Evolutionary conservation across 1,140 invertebrate genomes (phyloP).

Genomic region (Drosophila sechellia): DNA sequence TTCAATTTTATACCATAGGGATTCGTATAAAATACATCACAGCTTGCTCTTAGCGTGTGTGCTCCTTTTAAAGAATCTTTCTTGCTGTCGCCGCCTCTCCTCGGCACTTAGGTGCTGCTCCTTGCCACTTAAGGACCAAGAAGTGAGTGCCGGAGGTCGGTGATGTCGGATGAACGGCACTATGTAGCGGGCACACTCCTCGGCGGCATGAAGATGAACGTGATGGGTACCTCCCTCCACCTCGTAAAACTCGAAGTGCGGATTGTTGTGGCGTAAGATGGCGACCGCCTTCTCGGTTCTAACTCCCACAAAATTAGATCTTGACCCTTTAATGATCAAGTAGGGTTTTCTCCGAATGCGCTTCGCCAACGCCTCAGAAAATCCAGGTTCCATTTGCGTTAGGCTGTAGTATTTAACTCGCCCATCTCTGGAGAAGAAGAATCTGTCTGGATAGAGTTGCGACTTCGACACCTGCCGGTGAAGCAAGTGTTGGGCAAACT

Average conservation of each 20-base stretch:
- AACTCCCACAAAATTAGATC: slow-evolving; percentile 11
- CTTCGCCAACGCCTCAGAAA: slow-evolving; percentile 39
- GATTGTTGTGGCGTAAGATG: slow-evolving; percentile 85
- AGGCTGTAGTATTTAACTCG: slow-evolving; percentile 84
- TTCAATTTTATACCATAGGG: too few species aligned
- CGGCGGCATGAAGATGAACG: slow-evolving; percentile 89
- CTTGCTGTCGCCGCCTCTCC: slow-evolving; percentile 3
- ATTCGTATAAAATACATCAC: background rate
- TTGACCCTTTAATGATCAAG: slow-evolving; percentile 59
- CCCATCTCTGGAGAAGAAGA: slow-evolving; percentile 87
- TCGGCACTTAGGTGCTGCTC: slow-evolving; percentile 3
- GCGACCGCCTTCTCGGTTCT: slow-evolving; percentile 84
- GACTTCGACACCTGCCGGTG: slow-evolving; percentile 86
- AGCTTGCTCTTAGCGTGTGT: slow-evolving; percentile 22
- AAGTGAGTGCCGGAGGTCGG: slow-evolving; percentile 28
- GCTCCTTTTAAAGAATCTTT: slow-evolving; percentile 15
- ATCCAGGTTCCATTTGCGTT: slow-evolving; percentile 9
- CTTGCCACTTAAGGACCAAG: slow-evolving; percentile 22
- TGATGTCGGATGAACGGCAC: slow-evolving; percentile 85
- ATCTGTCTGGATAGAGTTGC: slow-evolving; percentile 85
- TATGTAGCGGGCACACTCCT: slow-evolving; percentile 86
- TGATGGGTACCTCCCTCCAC: slow-evolving; percentile 86
- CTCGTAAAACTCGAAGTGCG: slow-evolving; percentile 87
- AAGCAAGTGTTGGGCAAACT: slow-evolving; percentile 86
- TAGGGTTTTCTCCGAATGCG: slow-evolving; percentile 59